phyloP scores from a whole-genome alignment of 2,888 invertebrate genomes.

The Chesias legatella region DNA sequence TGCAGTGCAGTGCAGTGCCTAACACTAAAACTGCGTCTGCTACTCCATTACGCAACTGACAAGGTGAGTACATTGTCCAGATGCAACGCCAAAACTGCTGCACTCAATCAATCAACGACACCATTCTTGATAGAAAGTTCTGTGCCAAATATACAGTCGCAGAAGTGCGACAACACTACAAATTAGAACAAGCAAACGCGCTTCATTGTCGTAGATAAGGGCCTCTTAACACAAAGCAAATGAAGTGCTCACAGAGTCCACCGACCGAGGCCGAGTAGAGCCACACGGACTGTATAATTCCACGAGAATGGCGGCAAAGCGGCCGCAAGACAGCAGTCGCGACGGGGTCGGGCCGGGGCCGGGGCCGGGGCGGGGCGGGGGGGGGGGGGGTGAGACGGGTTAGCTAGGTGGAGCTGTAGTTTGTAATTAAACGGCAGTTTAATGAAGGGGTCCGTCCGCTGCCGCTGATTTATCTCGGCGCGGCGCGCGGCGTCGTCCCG shows the following conservation, averaged over 20 bases:
- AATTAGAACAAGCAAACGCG: background rate
- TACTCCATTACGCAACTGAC: too few species aligned
- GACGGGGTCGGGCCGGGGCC: conserved; percentile 3
- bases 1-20: too few species aligned
- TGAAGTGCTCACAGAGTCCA: conserved; percentile 34
- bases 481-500: conserved; percentile 13
- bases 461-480: conserved; percentile 48
- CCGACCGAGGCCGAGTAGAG: conserved; percentile 14
- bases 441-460: conserved; percentile 53
- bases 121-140: too few species aligned
- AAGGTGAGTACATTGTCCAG: too few species aligned
- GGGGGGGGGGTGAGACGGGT: conserved; percentile 6
- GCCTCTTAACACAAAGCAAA: conserved; percentile 24
- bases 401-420: conserved; percentile 28
- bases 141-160: too few species aligned
- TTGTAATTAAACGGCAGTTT: conserved; percentile 55
- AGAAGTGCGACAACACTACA: too few species aligned
- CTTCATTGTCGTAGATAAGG: conserved; percentile 7
- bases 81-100: too few species aligned
- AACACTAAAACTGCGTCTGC: too few species aligned
- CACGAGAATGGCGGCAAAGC: conserved; percentile 17
- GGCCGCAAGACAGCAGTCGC: conserved; percentile 14
- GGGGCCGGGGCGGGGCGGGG: conserved; percentile 6
- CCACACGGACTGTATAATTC: conserved; percentile 19
- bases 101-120: too few species aligned